Evolutionary conservation across 2,888 invertebrate species (phyloP), one percentile per base, ranked within the genome.

Genomic region (Dugesia japonica): DNA sequence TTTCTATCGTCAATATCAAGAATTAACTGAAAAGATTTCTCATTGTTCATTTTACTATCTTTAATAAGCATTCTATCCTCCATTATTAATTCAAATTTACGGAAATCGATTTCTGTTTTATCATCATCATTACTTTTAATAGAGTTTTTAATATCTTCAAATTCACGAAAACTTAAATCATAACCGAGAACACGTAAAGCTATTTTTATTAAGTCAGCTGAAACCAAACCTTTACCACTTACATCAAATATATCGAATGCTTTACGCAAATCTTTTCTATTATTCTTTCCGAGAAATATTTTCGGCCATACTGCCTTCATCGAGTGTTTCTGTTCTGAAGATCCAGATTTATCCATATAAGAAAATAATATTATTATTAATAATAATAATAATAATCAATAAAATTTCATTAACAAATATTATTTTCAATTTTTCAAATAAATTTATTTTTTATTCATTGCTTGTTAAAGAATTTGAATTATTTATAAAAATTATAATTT

Each of bases 181-280:
- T 56, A 56, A 7, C 56, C 56, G 9, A 56, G 7, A 7, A 56
- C 56, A 9, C 56, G 4, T n/a, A 56, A 56, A 4, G 56, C 56
- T n/a, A 56, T 56, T 56, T 56, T 56, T 4, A 56, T n/a, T n/a
- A 56, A 56, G 23, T 56, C 56, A n/a, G 17, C 56, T 56, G 56
- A 56, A 4, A 56, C 56, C 4, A 56, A 4, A 56, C 56, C 56
- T n/a, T 56, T 56, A 9, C 56, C 56, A 20, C 23, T n/a, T 1
- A 23, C 17, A 23, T 56, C 56, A 23, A 56, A 56, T 56, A 56
- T 56, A n/a, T 56, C 56, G 23, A 56, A 56, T 23, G 56, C 56
- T 56, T n/a, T 56, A 9, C 56, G 56, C 17, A 56, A 56, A 56
- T 56, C 56, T 56, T 56, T 56, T 56, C 56, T 56, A n/a, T 56